A percentile compares a stretch with the other conserved stretches of the same genome.
These are phyloP conservation scores for Otis tarda DNA, from an alignment of 2,113 vertebrate species.

Conservation along the genomic window DNA sequence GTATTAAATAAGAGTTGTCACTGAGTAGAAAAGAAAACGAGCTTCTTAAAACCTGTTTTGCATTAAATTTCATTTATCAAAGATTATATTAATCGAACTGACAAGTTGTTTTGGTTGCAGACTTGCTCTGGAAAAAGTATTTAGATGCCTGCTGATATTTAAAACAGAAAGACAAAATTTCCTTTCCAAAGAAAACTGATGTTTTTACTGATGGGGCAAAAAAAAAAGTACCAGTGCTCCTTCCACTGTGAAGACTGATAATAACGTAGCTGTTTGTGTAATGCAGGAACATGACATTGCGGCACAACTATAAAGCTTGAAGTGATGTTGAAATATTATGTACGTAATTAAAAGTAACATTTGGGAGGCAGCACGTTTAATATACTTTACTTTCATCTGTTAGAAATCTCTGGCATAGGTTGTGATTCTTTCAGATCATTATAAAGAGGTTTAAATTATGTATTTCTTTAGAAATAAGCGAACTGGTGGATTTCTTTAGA, in stretches of 20 bases:
- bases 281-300: not conserved
- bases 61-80: not conserved
- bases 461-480: not conserved
- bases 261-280: not conserved
- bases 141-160: not conserved
- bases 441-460: not conserved
- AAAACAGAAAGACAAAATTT: not conserved
- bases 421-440: slow-evolving; percentile 40
- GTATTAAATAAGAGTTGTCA: not conserved
- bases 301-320: slow-evolving; percentile 31
- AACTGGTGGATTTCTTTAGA: not conserved
- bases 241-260: not conserved
- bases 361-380: slow-evolving; percentile 21
- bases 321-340: slow-evolving; percentile 32
- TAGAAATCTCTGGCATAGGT: slow-evolving; percentile 3
- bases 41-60: not conserved
- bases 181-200: not conserved
- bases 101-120: not conserved
- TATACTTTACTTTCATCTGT: slow-evolving; percentile 37
- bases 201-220: not conserved
- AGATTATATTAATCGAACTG: not conserved
- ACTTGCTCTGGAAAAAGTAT: not conserved
- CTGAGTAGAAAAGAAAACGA: not conserved
- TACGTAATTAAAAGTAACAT: slow-evolving; percentile 15
- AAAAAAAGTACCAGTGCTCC: not conserved